Evolutionary conservation across 2,888 invertebrate species (phyloP).

Genomic region (Ferdinandea cuprea): DNA sequence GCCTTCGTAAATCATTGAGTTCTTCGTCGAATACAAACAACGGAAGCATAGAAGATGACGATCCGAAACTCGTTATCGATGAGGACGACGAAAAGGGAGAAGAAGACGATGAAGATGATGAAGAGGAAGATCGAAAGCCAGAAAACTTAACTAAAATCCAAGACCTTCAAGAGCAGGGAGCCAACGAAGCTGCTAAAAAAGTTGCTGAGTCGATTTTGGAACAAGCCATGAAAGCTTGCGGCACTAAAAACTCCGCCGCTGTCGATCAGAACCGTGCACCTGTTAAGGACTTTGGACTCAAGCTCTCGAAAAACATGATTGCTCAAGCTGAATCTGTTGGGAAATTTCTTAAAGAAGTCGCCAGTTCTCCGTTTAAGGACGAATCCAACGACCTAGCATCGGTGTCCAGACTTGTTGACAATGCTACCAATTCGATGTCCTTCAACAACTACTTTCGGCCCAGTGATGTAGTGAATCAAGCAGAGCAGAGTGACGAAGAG

Average conservation of each 20-base stretch:
- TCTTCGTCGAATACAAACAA: constrained; percentile 76
- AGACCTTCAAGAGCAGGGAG: constrained; percentile 85
- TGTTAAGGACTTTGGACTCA: constrained; percentile 84
- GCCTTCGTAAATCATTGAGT: constrained; percentile 60
- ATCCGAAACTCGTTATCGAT: constrained; percentile 83
- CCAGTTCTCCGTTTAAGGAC: constrained; percentile 83
- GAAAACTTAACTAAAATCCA: constrained; percentile 78
- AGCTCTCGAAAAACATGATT: constrained; percentile 85
- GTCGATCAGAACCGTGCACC: constrained; percentile 33
- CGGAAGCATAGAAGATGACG: constrained; percentile 84
- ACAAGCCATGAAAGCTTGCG: constrained; percentile 82
- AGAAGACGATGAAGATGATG: constrained; percentile 75
- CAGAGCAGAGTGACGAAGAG: constrained; percentile 86
- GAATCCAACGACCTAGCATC: constrained; percentile 89
- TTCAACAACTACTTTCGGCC: constrained; percentile 87
- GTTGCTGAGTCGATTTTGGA: constrained; percentile 86
- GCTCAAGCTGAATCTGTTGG: constrained; percentile 84
- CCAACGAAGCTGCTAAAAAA: constrained; percentile 83
- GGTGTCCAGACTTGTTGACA: constrained; percentile 89
- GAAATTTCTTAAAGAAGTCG: constrained; percentile 81
- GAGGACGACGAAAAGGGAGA: constrained; percentile 81
- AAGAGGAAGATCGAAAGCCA: constrained; percentile 58
- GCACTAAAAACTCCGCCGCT: constrained; percentile 32
- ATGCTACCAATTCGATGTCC: constrained; percentile 86
- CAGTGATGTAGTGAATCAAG: constrained; percentile 81